Conservation (phyloP, 2,113 vertebrate genomes). For the Pipra filicauda region DNA sequence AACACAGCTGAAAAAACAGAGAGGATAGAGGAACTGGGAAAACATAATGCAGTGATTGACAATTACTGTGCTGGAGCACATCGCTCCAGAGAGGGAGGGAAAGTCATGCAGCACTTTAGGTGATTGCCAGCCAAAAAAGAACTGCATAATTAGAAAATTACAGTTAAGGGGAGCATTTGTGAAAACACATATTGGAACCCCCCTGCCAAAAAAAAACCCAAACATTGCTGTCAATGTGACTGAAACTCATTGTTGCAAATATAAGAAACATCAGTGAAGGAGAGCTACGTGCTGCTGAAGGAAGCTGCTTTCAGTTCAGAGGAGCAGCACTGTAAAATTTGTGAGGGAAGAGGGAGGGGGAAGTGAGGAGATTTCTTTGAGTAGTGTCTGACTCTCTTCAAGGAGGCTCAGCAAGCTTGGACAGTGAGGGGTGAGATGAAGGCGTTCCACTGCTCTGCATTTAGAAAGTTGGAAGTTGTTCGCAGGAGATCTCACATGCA, state of each 20-base stretch:
- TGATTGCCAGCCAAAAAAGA: not conserved
- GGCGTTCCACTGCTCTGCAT: not conserved
- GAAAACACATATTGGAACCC: not conserved
- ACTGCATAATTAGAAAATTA: not conserved
- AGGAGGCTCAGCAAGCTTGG: not conserved
- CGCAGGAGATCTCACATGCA: not conserved
- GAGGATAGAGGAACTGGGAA: not conserved
- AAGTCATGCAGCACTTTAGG: not conserved
- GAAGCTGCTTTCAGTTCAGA: not conserved
- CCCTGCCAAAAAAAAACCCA: fast-evolving
- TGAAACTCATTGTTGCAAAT: not conserved
- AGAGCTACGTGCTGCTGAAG: not conserved
- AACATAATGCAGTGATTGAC: not conserved
- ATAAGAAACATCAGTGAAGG: not conserved
- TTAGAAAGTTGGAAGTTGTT: not conserved
- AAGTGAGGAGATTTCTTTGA: not conserved
- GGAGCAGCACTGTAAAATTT: not conserved
- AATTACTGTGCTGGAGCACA: not conserved
- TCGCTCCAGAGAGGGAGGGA: not conserved
- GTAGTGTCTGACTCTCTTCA: not conserved
- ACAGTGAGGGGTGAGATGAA: not conserved
- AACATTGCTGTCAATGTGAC: not conserved
- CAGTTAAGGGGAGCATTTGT: not conserved
- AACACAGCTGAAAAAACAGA: not conserved
- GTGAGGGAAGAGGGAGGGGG: not conserved